phyloP scores from a whole-genome alignment of 2,797 vertebrate genomes.

The Ataeniobius toweri region DNA sequence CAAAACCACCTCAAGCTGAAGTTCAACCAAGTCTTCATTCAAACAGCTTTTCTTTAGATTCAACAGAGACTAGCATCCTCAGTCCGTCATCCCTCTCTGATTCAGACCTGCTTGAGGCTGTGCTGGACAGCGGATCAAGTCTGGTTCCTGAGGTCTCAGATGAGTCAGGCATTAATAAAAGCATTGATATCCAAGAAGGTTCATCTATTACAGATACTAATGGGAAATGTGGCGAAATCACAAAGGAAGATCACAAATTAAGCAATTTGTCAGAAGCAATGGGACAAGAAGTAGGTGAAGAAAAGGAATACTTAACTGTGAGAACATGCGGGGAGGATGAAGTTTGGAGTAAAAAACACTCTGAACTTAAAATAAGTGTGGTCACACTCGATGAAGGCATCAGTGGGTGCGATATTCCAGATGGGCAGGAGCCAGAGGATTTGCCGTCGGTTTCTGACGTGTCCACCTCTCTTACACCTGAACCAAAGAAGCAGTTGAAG shows the following conservation, averaged over 20 bases:
- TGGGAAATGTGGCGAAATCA: conserved; percentile 28
- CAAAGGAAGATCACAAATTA: conserved; percentile 16
- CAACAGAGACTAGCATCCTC: conserved; percentile 49
- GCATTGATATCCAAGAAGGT: conserved; percentile 23
- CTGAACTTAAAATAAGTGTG: conserved; percentile 33
- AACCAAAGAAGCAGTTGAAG: conserved; percentile 68
- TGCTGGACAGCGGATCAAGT: conserved; percentile 47
- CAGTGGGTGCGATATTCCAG: conserved; percentile 56
- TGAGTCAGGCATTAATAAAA: conserved; percentile 28
- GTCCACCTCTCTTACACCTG: conserved; percentile 44
- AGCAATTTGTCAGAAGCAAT: conserved; percentile 39
- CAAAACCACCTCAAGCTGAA: conserved; percentile 20
- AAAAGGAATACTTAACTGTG: neutral
- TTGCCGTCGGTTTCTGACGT: conserved; percentile 46
- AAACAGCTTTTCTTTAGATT: conserved; percentile 52
- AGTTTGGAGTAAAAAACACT: conserved; percentile 1
- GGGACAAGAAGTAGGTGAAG: conserved; percentile 16
- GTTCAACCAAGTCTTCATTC: conserved; percentile 25
- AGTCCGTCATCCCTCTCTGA: conserved; percentile 63
- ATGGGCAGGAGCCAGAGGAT: conserved; percentile 55
- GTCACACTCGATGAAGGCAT: conserved; percentile 13
- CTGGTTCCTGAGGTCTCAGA: conserved; percentile 23
- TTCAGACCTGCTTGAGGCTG: conserved; percentile 49
- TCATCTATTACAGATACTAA: conserved; percentile 16
- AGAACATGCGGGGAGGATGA: conserved; percentile 25